These are phyloP conservation scores for Vidua macroura DNA, from an alignment of 2,113 vertebrate genomes.

Conservation along the genomic window DNA sequence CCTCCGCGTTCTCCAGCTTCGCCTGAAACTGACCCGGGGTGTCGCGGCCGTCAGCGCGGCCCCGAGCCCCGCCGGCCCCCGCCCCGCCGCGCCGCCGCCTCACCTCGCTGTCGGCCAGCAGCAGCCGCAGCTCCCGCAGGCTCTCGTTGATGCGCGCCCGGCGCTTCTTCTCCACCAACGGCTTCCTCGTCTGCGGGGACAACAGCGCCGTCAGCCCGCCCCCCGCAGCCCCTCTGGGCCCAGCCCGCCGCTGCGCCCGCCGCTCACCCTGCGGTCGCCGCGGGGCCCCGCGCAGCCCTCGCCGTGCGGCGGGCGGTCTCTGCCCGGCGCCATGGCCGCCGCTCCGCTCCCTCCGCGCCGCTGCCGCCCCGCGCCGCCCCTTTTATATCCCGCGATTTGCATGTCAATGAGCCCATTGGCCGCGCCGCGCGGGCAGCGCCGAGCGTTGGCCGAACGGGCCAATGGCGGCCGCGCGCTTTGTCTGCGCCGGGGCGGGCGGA, in stretches of 20 bases:
- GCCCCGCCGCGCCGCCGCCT: not conserved
- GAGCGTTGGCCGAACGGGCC: constrained; percentile 69
- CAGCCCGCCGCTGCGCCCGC: not conserved
- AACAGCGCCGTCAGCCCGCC: not conserved
- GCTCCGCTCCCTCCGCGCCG: too few species aligned
- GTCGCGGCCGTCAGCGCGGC: not conserved
- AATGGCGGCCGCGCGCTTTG: constrained; percentile 65
- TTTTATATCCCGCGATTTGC: constrained; percentile 79
- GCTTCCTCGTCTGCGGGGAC: not conserved
- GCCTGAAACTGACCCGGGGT: not conserved
- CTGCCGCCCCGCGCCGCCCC: not conserved
- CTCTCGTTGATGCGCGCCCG: not conserved
- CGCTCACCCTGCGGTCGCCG: not conserved
- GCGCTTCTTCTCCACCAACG: not conserved
- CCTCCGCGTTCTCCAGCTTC: not conserved
- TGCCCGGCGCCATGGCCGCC: too few species aligned
- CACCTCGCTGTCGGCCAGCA: not conserved
- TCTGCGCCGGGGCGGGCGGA: not conserved
- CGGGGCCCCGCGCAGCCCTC: too few species aligned
- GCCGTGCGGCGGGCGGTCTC: too few species aligned
- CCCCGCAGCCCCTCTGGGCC: not conserved
- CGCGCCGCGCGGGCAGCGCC: constrained; percentile 14
- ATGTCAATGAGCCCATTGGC: constrained; percentile 78
- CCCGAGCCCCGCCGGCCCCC: not conserved
- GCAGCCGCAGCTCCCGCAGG: not conserved